A percentile compares a stretch with the other conserved stretches of the same genome.
Conservation (phyloP, 1,140 invertebrate species). For the Drosophila carrolli region DNA sequence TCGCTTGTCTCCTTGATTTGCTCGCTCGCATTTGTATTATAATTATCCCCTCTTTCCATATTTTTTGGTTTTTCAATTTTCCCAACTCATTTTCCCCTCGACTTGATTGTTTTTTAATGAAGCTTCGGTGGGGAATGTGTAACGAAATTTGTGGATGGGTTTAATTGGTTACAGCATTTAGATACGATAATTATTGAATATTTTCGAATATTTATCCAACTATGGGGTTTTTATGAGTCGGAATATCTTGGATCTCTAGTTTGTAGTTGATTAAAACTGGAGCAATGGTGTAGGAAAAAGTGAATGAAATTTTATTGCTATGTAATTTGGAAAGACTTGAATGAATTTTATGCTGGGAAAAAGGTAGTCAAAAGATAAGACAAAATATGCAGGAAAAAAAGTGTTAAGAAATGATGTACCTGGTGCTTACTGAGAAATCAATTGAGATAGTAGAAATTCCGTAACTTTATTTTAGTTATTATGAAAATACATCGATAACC, state of each 20-base stretch:
- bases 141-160: slow-evolving; percentile 74
- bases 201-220: slow-evolving; percentile 42
- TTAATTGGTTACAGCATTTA: slow-evolving; percentile 75
- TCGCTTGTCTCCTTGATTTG: slow-evolving; percentile 71
- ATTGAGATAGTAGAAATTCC: neutral
- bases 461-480: no score
- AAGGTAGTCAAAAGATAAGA: neutral
- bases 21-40: slow-evolving; percentile 72
- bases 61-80: slow-evolving; percentile 43
- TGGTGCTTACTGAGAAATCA: neutral
- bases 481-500: no score
- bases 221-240: slow-evolving; percentile 11
- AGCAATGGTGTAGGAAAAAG: slow-evolving; percentile 18
- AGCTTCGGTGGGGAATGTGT: slow-evolving; percentile 62
- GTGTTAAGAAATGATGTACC: neutral
- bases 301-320: slow-evolving; percentile 28
- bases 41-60: slow-evolving; percentile 32
- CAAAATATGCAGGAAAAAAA: neutral
- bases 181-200: slow-evolving; percentile 65
- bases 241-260: slow-evolving; percentile 24
- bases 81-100: slow-evolving; percentile 29
- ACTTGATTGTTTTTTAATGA: slow-evolving; percentile 77
- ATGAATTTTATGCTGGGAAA: slow-evolving; percentile 26
- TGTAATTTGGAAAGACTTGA: slow-evolving; percentile 6
- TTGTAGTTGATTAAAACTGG: slow-evolving; percentile 61